These are phyloP conservation scores for Pegoplata infirma DNA, from an alignment of 2,888 invertebrate species.

Conservation along the genomic window DNA sequence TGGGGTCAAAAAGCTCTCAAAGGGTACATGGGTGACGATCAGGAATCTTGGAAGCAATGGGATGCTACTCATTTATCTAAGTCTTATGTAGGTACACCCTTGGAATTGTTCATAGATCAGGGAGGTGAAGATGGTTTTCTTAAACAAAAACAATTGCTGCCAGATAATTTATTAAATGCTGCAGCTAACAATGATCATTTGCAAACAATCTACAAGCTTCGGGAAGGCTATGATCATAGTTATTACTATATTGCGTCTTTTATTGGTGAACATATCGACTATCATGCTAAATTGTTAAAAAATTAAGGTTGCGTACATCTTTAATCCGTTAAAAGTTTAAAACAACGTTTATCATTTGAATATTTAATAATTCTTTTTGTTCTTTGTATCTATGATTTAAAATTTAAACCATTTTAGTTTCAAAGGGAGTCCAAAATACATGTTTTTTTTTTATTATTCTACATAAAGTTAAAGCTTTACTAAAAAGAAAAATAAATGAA, in stretches of 20 bases:
- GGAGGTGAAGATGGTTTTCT: constrained; percentile 91
- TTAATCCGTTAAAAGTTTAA: not conserved
- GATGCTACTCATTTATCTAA: constrained; percentile 92
- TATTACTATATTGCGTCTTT: constrained; percentile 96
- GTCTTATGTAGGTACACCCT: constrained; percentile 89
- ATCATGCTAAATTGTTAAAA: constrained; percentile 89
- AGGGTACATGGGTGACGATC: constrained; percentile 87
- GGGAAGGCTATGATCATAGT: constrained; percentile 95
- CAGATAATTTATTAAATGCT: constrained; percentile 85
- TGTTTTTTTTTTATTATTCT: constrained; percentile 26
- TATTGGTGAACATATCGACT: constrained; percentile 93
- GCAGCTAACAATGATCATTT: constrained; percentile 80
- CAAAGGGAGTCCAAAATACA: not conserved
- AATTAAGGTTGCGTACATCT: no score
- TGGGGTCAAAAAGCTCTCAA: constrained; percentile 94
- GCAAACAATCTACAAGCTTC: constrained; percentile 84
- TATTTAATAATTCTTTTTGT: not conserved
- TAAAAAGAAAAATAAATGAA: constrained; percentile 29
- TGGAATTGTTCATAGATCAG: constrained; percentile 93
- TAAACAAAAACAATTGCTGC: constrained; percentile 86
- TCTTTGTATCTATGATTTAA: constrained; percentile 1
- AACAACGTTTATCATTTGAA: not conserved
- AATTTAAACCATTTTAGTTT: not conserved
- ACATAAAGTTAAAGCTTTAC: constrained; percentile 49
- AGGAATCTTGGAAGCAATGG: constrained; percentile 87